Evolutionary conservation across 2,888 invertebrate genomes (phyloP), one percentile per base, ranked within the genome.

Genomic region (Torymus tubicola): DNA sequence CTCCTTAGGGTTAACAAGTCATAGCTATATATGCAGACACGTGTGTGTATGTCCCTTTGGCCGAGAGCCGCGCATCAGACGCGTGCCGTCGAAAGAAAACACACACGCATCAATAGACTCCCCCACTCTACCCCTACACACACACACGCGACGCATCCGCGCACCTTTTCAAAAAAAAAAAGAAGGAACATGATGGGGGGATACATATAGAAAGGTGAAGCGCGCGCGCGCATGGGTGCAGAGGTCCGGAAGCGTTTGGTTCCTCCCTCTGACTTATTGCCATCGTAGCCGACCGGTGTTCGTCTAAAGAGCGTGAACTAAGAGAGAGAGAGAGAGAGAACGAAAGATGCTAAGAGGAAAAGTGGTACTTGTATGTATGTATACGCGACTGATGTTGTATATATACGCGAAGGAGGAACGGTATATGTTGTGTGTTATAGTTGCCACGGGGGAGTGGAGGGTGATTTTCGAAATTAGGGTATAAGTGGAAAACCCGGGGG

Each of bases 241-340:
- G 21, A 2, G 55, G 84, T 85, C 87, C 87, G 88, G 88, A 88
- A 87, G 87, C 85, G 86, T 84, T 83, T 85, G 85, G 84, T 86
- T 84, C 78, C 84, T 83, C 82, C 84, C 81, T 84, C 82, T 85
- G 86, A 87, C 86, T 87, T 86, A 85, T 84, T 81, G 60, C 67
- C 72, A 68, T 14, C 73, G 67, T 63, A 13, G 50, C 12, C 13
- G 24, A 61, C 53, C 42, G 11, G 12, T 21, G 24, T 11, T 60
- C 68, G 31, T 69, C 57, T 69, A 69, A 69, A 57, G 57, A 69
- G 31, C 16, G 16, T 16, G 31, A 11, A 57, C 10, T 57, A 11
- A 18, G 14, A n/a, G 64, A n/a, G 14, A n/a, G n/a, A n/a, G n/a
- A n/a, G 64, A 8, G 64, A 18, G 53, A 52, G n/a, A 12, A 8